Conservation (phyloP, 2,797 vertebrate species). For the Pseudochirops cupreus region DNA sequence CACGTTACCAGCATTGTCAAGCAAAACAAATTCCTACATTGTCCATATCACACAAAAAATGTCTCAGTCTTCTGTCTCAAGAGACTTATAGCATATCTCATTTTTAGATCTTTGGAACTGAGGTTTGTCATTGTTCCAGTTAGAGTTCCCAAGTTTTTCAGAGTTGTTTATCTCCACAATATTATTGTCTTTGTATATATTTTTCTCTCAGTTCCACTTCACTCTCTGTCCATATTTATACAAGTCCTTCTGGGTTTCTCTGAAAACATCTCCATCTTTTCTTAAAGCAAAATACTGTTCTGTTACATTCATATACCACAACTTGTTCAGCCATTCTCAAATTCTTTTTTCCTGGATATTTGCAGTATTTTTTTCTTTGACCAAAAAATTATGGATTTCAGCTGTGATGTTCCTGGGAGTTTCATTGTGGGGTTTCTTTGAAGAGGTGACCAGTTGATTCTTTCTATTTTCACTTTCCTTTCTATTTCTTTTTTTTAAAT, state of each 20-base stretch:
- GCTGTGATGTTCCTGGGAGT: background rate
- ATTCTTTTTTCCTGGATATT: background rate
- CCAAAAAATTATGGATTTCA: background rate
- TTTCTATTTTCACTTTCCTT: background rate
- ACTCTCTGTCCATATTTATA: background rate
- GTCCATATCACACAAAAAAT: background rate
- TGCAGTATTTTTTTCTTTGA: background rate
- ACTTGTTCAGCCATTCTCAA: background rate
- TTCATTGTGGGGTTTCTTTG: background rate
- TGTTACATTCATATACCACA: background rate
- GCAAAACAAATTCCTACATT: background rate
- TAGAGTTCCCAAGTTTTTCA: background rate
- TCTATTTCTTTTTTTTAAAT: too few species aligned
- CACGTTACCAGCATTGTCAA: background rate
- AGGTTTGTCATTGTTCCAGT: background rate
- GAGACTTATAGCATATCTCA: background rate
- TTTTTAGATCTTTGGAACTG: background rate
- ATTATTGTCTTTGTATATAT: background rate
- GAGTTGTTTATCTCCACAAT: background rate
- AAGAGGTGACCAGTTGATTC: background rate
- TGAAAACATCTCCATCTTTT: background rate
- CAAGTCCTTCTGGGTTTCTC: background rate
- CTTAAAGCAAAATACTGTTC: background rate
- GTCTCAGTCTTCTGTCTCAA: background rate
- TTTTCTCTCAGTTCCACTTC: background rate